Evolutionary conservation across 2,797 vertebrate genomes (phyloP), one percentile per base, ranked within the genome.

Genomic region (Argya squamiceps): DNA sequence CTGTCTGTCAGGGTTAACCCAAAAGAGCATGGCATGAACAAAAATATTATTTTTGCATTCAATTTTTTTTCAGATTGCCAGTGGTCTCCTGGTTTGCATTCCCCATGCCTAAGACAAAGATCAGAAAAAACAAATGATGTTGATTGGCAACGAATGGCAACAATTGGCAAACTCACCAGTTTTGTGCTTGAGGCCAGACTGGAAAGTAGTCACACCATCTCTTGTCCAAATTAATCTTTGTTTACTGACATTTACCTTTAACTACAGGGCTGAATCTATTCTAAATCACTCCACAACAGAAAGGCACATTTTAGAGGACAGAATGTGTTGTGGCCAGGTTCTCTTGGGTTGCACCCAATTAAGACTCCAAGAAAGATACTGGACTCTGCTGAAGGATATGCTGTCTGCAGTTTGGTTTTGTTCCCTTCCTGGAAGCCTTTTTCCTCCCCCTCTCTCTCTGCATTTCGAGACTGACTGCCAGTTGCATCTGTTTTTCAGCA

Each of bases 221-320:
- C 34, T 71, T 85, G 52, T 74, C 32, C 73, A 86, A 60, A 92
- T 86, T 84, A 86, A 46, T 77, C 84, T 88, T 85, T 67, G 9
- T 92, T 95, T 81, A 26, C 44, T 19, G 49, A 26, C 73, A 77
- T 82, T 63, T 67, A 34, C 21, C 34, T 67, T 67, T 77, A 74
- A 64, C 52, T 89, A 52, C 41, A 78, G 41, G 32, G 34, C 46
- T 84, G 49, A 64, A 63, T 15, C 5, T 55, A 41, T 63, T 70
- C 53, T 88, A 77, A 84, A 84, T 89, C 50, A 63, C 37, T 74
- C 20, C 16, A 39, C 26, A 68, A 26, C 49, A 60, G 68, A 89
- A 81, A n/a, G 39, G 49, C 56, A 17, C 13, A 11, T 7, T 6
- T 58, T 68, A 75, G 41, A 93, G 17, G 60, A 43, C 32, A 64